Evolutionary conservation across 2,113 vertebrate species (phyloP).

Genomic region (Nyctereutes procyonoides): DNA sequence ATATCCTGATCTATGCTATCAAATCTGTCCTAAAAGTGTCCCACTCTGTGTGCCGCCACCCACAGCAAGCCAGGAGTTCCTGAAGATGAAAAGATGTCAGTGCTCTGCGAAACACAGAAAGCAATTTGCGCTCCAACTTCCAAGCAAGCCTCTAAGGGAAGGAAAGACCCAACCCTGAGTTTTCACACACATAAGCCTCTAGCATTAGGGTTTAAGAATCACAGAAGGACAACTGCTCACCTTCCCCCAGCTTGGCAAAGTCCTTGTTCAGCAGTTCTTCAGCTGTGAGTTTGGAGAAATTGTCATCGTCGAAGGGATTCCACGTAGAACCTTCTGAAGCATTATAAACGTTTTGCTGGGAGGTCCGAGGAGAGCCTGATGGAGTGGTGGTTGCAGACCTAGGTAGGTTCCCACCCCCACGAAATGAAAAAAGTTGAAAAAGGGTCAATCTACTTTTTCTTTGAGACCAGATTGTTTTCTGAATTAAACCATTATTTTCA

Average conservation of each 20-base stretch:
- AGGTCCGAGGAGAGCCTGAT: conserved; percentile 92
- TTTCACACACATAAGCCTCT: background rate
- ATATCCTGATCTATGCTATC: background rate
- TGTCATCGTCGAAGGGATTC: conserved; percentile 99
- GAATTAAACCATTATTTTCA: background rate
- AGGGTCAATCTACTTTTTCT: conserved; percentile 30
- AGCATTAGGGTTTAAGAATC: background rate
- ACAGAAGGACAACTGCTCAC: conserved; percentile 85
- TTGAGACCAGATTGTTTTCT: conserved; percentile 14
- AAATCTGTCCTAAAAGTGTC: background rate
- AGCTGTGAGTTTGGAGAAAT: conserved; percentile 98
- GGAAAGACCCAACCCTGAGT: background rate
- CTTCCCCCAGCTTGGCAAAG: conserved; percentile 95
- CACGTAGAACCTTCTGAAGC: conserved; percentile 90
- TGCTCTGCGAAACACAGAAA: conserved; percentile 6
- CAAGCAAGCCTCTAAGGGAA: background rate
- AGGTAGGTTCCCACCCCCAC: conserved; percentile 64
- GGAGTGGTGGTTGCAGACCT: conserved; percentile 99
- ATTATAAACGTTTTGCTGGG: conserved; percentile 91
- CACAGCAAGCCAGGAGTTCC: background rate
- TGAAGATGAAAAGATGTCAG: background rate
- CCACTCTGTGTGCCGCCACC: background rate
- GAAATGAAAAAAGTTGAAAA: conserved; percentile 68
- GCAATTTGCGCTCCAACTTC: background rate
- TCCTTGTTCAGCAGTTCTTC: conserved; percentile 99